These are phyloP conservation scores for Athalia circularis DNA, from an alignment of 2,888 invertebrate genomes.

Conservation along the genomic window DNA sequence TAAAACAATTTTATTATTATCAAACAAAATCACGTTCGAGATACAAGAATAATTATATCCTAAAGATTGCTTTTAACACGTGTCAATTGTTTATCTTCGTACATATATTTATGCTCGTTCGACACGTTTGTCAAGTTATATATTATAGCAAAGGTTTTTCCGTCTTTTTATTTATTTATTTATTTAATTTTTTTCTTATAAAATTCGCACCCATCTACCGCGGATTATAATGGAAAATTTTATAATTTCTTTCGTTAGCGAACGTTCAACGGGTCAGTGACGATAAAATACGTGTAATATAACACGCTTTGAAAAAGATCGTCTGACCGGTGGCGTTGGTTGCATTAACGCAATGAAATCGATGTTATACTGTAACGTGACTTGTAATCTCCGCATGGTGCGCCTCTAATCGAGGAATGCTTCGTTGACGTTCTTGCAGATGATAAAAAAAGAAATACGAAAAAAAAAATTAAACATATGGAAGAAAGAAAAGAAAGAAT, in stretches of 20 bases:
- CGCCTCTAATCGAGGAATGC: constrained; percentile 26
- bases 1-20: not conserved
- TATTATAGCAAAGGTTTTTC: too few relatives aligned
- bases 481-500: not conserved
- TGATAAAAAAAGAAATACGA: not conserved
- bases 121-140: not conserved
- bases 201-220: too few relatives aligned
- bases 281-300: too few relatives aligned
- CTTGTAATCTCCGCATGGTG: constrained; percentile 22
- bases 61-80: too few relatives aligned
- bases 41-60: too few relatives aligned
- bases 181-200: not conserved
- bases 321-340: too few relatives aligned
- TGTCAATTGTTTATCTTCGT: not conserved
- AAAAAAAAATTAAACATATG: not conserved
- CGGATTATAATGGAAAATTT: too few relatives aligned
- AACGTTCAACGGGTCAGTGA: too few relatives aligned
- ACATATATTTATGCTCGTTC: constrained; percentile 1
- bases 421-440: constrained; percentile 37
- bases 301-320: too few relatives aligned
- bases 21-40: not conserved
- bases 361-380: not conserved
- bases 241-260: too few relatives aligned
- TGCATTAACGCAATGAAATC: too few relatives aligned
- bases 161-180: too few relatives aligned